Percentiles rank a stretch among this genome's conserved stretches.
These are phyloP conservation scores for Bettongia penicillata DNA, from an alignment of 2,113 vertebrate species.

Conservation along the genomic window DNA sequence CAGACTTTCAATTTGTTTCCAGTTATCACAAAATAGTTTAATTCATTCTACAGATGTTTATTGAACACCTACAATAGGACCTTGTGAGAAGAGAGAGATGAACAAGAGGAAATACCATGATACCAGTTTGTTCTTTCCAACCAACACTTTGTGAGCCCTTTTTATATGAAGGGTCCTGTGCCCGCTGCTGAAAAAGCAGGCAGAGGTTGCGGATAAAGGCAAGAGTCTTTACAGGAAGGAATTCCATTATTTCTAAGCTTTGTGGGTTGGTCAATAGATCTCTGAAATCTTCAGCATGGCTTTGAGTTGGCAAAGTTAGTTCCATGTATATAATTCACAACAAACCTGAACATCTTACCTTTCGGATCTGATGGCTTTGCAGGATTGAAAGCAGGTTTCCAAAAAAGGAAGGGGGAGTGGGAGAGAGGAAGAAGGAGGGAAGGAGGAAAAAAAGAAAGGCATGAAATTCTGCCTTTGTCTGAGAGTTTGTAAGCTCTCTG, in stretches of 20 bases:
- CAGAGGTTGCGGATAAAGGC: slow-evolving; percentile 12
- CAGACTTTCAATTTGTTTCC: slow-evolving; percentile 58
- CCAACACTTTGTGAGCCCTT: background rate
- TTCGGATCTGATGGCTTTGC: slow-evolving; percentile 50
- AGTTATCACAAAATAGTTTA: slow-evolving; percentile 62
- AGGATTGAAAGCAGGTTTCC: slow-evolving; percentile 63
- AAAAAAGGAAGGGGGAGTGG: slow-evolving; percentile 61
- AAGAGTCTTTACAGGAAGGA: slow-evolving; percentile 30
- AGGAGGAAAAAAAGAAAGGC: background rate
- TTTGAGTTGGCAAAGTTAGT: slow-evolving; percentile 69
- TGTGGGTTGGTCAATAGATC: slow-evolving; percentile 55
- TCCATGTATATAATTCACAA: slow-evolving; percentile 65
- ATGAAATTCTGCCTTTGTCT: background rate
- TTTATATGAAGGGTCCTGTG: background rate
- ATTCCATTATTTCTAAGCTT: slow-evolving; percentile 44
- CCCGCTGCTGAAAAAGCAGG: background rate
- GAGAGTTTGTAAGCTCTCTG: background rate
- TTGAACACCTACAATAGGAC: background rate
- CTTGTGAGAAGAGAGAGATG: background rate
- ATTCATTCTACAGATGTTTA: background rate
- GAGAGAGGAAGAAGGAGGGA: slow-evolving; percentile 31
- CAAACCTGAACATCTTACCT: slow-evolving; percentile 21
- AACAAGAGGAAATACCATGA: background rate
- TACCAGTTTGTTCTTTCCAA: background rate
- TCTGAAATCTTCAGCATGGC: slow-evolving; percentile 60